phyloP scores from a whole-genome alignment of 2,797 vertebrate species.

The Ciconia nigra region DNA sequence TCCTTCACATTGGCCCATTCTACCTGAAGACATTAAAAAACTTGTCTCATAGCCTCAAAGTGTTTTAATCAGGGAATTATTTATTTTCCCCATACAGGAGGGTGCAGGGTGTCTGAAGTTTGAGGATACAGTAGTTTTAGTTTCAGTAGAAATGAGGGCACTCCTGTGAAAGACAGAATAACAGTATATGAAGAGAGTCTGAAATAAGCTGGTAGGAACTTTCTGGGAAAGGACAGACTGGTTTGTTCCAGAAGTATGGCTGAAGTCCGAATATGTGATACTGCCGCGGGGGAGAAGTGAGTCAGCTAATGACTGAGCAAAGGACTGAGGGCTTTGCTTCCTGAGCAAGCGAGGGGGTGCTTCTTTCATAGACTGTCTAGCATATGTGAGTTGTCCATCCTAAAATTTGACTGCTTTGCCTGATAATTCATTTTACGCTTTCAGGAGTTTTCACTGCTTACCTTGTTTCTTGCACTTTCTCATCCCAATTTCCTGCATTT shows the following conservation, averaged over 20 bases:
- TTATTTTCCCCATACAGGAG: neutral
- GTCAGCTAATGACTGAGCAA: neutral
- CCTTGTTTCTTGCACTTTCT: neutral
- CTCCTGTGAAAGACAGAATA: neutral
- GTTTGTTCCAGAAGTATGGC: neutral
- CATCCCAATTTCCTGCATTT: neutral
- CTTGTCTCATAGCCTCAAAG: neutral
- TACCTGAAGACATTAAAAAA: neutral
- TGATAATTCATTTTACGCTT: neutral
- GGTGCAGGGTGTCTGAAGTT: neutral
- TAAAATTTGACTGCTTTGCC: neutral
- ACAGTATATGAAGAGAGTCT: neutral
- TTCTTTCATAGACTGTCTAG: neutral
- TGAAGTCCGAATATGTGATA: neutral
- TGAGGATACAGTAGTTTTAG: neutral
- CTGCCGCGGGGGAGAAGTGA: neutral
- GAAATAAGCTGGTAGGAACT: neutral
- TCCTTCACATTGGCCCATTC: neutral
- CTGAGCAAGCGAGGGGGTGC: neutral
- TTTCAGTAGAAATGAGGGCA: neutral
- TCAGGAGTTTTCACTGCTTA: neutral
- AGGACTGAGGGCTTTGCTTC: neutral
- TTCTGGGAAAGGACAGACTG: neutral
- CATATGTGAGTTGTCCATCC: neutral
- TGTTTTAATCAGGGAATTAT: neutral